Conservation (phyloP, 2,888 invertebrate genomes). For the Sthenelais limicola region DNA sequence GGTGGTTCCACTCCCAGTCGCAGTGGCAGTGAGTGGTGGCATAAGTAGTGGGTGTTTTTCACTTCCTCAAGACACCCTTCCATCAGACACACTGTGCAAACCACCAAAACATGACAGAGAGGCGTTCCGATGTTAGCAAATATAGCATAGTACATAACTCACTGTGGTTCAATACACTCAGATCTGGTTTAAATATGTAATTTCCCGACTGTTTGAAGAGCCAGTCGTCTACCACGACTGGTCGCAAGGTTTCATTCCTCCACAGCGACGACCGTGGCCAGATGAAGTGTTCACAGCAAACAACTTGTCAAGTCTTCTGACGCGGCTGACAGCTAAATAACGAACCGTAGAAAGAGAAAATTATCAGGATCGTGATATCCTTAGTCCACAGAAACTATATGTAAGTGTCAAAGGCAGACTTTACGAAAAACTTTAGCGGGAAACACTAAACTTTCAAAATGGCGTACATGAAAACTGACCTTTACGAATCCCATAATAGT, state of each 20-base stretch:
- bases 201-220: constrained; percentile 16
- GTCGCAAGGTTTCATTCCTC: constrained; percentile 34
- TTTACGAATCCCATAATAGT: constrained; percentile 41
- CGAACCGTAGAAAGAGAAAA: constrained; percentile 21
- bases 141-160: too few species aligned
- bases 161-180: too few species aligned
- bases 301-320: not conserved
- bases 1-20: too few species aligned
- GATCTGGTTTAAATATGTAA: too few species aligned
- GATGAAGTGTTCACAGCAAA: constrained; percentile 2
- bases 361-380: constrained; percentile 14
- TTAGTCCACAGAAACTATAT: not conserved
- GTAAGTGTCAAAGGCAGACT: not conserved
- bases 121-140: too few species aligned
- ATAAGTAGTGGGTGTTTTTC: too few species aligned
- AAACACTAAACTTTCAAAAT: constrained; percentile 42
- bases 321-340: constrained; percentile 28
- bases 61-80: too few species aligned
- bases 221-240: constrained; percentile 25
- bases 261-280: constrained; percentile 35
- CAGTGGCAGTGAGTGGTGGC: too few species aligned
- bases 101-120: too few species aligned
- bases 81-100: too few species aligned
- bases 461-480: constrained; percentile 41
- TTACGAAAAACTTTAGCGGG: constrained; percentile 35